Base-by-base conservation (phyloP, 2,797 vertebrate species). In the Leptodactylus fallax region DNA sequence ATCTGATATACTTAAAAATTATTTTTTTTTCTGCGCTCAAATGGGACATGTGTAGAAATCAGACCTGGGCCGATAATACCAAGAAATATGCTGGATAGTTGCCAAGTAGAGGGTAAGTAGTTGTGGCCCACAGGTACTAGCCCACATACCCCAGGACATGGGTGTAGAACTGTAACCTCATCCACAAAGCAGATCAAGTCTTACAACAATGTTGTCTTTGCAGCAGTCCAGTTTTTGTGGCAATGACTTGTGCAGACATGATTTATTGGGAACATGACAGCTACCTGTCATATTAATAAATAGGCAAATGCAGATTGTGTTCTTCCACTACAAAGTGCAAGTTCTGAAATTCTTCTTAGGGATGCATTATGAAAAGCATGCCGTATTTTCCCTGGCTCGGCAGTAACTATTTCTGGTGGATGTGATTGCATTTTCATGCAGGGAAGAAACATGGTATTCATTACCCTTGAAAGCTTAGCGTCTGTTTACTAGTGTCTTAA, bases 401-500 rank as follows among this genome's bases (percentile, higher is more conserved):
- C 71, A 74, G 71, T 49, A 74, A 74, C 45, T 74, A 74, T 51
- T 74, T 74, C 71, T 74, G 71, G 71, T 74, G 47, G 71, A 74
- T 74, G 71, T 51, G 71, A 51, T 74, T 74, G 71, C 71, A 74
- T 74, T 74, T 74, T 74, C 71, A 74, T 74, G 71, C 47, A n/a
- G 45, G 21, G 19, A 49, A 74, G 71, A n/a, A 74, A 51, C 71
- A 51, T 49, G 47, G 71, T 74, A 51, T 74, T 74, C 71, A 74
- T 74, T 74, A 74, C 71, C 71, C 60, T 67, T 83, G 63, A 67
- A 63, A 83, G 47, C 80, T 65, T 67, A 78, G 13, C 3, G 27
- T 56, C 77, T 79, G 53, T 58, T 58, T 27, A 74, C 71, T 51
- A n/a, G 71, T 21, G 71, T 74, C 71, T 74, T 12, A 9, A 74